These are phyloP conservation scores for Habrosyne pyritoides DNA, from an alignment of 2,888 invertebrate species.

Conservation along the genomic window DNA sequence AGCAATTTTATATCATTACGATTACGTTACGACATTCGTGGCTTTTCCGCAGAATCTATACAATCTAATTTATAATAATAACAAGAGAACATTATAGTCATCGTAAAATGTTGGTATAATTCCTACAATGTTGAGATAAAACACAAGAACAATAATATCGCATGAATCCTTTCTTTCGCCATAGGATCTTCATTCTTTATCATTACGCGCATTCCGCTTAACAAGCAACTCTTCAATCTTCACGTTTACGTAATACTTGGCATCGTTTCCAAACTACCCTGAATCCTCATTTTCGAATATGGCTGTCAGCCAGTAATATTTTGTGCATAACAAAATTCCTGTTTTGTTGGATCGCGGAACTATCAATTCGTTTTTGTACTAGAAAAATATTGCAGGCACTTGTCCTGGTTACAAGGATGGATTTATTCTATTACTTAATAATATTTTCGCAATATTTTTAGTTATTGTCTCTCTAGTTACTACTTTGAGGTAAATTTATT, in stretches of 20 bases:
- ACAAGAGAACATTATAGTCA: constrained; percentile 12
- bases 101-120: background rate
- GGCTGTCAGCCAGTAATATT: constrained; percentile 66
- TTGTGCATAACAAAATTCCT: constrained; percentile 51
- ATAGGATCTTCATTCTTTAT: constrained; percentile 31
- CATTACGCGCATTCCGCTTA: constrained; percentile 50
- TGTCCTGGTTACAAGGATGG: no score
- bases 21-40: background rate
- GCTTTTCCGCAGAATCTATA: background rate
- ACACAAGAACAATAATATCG: background rate
- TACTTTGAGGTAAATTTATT: no score
- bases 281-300: constrained; percentile 58
- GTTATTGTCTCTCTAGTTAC: no score
- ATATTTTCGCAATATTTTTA: no score
- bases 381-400: no score
- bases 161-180: background rate
- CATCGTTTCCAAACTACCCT: constrained; percentile 56
- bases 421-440: no score
- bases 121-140: no score
- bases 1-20: constrained; percentile 16
- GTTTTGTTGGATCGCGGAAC: constrained; percentile 36
- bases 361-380: constrained; percentile 39
- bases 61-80: constrained; percentile 18
- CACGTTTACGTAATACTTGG: constrained; percentile 66
- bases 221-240: constrained; percentile 64